phyloP scores from a whole-genome alignment of 2,113 vertebrate species.

The Mobula birostris region DNA sequence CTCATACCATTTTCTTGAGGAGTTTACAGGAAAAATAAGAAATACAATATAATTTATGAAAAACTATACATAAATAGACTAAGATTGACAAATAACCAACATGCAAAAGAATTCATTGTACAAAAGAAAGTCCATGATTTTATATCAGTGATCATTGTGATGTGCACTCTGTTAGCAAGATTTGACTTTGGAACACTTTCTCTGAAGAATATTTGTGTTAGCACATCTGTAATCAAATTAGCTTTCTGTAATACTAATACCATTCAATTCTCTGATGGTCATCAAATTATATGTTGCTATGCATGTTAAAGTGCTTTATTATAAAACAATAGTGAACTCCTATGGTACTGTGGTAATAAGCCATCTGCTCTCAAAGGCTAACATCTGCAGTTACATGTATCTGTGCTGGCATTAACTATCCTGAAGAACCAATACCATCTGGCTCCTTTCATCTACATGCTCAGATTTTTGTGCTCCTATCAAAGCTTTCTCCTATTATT shows the following conservation, averaged over 20 bases:
- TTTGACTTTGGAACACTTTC: neutral
- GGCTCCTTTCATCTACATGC: neutral
- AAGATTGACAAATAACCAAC: no score
- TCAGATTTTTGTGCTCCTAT: neutral
- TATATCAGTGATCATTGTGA: neutral
- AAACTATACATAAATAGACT: no score
- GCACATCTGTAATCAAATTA: neutral
- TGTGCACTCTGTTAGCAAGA: neutral
- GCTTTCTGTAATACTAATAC: neutral
- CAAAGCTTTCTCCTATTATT: neutral
- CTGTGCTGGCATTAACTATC: conserved; percentile 10
- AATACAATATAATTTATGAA: no score
- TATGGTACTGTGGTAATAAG: neutral
- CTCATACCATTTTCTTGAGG: no score
- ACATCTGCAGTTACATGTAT: conserved; percentile 24
- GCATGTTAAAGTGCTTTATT: neutral
- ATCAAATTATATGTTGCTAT: neutral
- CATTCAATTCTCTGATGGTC: neutral
- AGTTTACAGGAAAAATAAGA: no score
- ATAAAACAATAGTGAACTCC: neutral
- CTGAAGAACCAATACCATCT: neutral
- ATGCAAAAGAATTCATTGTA: no score
- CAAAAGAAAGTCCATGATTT: neutral
- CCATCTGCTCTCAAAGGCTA: conserved; percentile 18
- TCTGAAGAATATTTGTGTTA: neutral